Base-by-base conservation (phyloP, 2,113 vertebrate genomes). In the Atractosteus spatula region DNA sequence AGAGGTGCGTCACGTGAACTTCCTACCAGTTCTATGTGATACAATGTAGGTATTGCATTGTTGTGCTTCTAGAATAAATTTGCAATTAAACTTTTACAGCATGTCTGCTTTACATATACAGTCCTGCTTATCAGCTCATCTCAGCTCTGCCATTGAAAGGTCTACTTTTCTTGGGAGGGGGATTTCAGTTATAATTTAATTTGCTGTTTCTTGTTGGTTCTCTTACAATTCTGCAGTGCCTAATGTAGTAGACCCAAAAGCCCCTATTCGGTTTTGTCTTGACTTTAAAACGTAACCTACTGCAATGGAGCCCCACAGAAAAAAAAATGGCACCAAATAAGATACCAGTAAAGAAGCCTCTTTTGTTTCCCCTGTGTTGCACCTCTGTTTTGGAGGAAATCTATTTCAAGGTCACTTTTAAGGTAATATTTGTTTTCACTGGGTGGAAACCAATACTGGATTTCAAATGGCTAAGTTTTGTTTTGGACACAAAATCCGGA, bases 401-500 rank as follows among this genome's bases (percentile, higher is more conserved):
- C 76, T 77, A 77, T 77, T 77, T 77, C 61, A 73, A 73, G 75
- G 71, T 70, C 66, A 61, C 75, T 77, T 77, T 77, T 73, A 77
- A 77, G 75, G 62, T 66, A 73, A 73, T 77, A 73, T 73, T 77
- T 69, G 67, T 73, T 77, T 77, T 73, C 75, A 70, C 67, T n/a
- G 41, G 68, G 55, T 70, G 75, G 79, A 78, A 65, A 72, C 70
- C 61, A 67, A 74, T 83, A 79, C 69, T 75, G 77, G 61, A 79
- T 83, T 80, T 77, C 14, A 78, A 68, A 41, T 62, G 65, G 68
- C 8, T 75, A 3, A 0, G 51, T 8, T 0, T 61, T 77, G 75
- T 74, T 69, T 69, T 78, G 77, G 7, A 54, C 79, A 76, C 71
- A 75, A 73, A 86, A 78, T 76, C 8, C 75, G 73, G 77, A 71